Evolutionary conservation across 2,888 invertebrate genomes (phyloP), one percentile per base, ranked within the genome.

Genomic region (Atethmia centrago): DNA sequence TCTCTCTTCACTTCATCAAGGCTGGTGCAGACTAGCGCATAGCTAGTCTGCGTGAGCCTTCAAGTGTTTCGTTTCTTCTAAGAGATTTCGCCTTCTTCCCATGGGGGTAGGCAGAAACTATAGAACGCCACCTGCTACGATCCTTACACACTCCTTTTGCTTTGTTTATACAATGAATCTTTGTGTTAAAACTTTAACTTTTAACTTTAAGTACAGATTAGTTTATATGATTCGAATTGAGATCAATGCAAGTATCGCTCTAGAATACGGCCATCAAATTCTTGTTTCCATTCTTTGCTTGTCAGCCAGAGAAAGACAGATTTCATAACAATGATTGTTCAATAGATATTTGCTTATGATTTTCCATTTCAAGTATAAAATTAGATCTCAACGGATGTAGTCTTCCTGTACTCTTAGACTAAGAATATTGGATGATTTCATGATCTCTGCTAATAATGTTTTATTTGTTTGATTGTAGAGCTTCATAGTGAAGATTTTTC

Each of bases 371-470:
- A 2, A 49, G 42, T 25, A 21, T 64, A 71, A 65, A 47, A 56
- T 81, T 77, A 68, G 77, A 77, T 71, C 7, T 42, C 14, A 68
- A 25, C 80, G 71, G 79, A 79, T 75, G 45, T 49, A 49, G 8
- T 63, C 53, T 79, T 80, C 75, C 81, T 76, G 67, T 71, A 12
- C 19, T 69, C 59, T 59, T 14, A 51, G 19, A 56, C 67, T 64
- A 47, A 76, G 49, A 76, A 67, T 71, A 76, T 19, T 5, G 49
- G 36, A 76, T 71, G 77, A 79, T 61, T 65, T 80, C 51, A 80
- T 55, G 19, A 45, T 55, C 12, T 58, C 51, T 53, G 21, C n/a
- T 36, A 40, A 63, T 53, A 80, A 56, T 16, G 56, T 40, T 69
- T n/a, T 36, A 19, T 75, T 75, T 36, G 63, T 79, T 79, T 67